Base-by-base conservation (phyloP, 2,113 vertebrate species). In the Actinemys pallida region DNA sequence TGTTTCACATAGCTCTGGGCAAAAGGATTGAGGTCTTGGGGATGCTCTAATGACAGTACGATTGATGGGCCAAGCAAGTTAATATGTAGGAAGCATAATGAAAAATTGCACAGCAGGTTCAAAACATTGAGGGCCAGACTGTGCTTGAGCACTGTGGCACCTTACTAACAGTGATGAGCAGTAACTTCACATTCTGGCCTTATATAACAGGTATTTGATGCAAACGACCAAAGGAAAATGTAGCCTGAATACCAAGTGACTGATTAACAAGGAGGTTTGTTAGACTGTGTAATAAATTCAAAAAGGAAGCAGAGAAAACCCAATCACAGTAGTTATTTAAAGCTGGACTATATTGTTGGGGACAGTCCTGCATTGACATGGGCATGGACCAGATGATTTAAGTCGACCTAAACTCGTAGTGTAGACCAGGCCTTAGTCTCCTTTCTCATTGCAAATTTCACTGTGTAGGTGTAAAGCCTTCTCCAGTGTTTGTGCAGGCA, bases 291-390 rank as follows among this genome's bases (percentile, higher is more conserved):
- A 75, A 42, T 53, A 1, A 47, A 42, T 82, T 56, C 24, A 84
- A 82, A 87, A 94, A 45, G 12, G 35, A 88, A 86, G 80, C 29
- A 65, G 56, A 39, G 19, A 56, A 83, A 83, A 89, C 31, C 35
- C 31, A 95, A n/a, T 80, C 52, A 84, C 7, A 91, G 25, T 65
- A 91, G 8, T 89, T 72, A 81, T 5, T 93, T 92, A 93, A 85
- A 88, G 80, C 35, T 57, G 39, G 39, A 53, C 22, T 92, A 19
- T 2, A 39, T 56, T 83, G 12, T 17, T 81, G 57, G 92, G 72
- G 83, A 45, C 69, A 89, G 81, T 31, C 22, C 62, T 92, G 76
- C 9, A n/a, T 86, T 84, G 29, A 49, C 0, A 0, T 72, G 42
- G 79, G 19, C 5, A 11, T 1, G 0, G 81, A 47, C 16, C 19